Evolutionary conservation across 2,888 invertebrate species (phyloP).

Genomic region (Caenorhabditis sp.): DNA sequence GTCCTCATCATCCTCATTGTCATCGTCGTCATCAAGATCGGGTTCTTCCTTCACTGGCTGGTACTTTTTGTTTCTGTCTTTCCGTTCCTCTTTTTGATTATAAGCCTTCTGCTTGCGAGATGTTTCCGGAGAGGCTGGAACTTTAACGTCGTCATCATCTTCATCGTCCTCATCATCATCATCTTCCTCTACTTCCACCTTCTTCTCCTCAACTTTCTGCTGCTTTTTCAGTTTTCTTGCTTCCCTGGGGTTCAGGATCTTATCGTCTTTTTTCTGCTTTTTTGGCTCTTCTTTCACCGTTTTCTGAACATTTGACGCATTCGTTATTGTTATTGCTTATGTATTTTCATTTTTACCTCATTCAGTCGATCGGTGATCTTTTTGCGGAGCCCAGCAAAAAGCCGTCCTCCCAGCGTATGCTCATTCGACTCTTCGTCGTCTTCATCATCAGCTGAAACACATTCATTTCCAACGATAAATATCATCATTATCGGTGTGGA

Average conservation of each 20-base stretch:
- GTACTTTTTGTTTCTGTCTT: constrained; percentile 45
- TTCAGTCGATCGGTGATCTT: constrained; percentile 61
- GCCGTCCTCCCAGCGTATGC: constrained; percentile 55
- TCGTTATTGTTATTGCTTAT: neutral
- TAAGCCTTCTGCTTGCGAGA: constrained; percentile 41
- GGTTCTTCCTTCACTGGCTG: constrained; percentile 53
- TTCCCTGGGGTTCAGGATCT: constrained; percentile 33
- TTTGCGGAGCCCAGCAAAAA: constrained; percentile 64
- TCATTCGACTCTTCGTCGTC: constrained; percentile 62
- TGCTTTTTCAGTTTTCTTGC: constrained; percentile 44
- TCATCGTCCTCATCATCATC: constrained; percentile 53
- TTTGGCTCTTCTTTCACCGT: constrained; percentile 41
- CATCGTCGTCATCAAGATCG: constrained; percentile 64
- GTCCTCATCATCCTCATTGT: constrained; percentile 47
- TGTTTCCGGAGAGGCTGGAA: constrained; percentile 28
- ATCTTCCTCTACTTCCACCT: constrained; percentile 6
- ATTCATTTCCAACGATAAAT: too few species aligned
- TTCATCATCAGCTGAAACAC: constrained; percentile 55
- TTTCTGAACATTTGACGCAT: constrained; percentile 22
- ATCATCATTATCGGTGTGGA: neutral
- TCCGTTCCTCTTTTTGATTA: constrained; percentile 44
- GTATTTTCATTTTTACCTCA: constrained; percentile 15
- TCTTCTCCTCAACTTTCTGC: constrained; percentile 37
- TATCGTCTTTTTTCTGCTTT: constrained; percentile 18
- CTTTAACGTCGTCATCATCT: constrained; percentile 60